phyloP scores from a whole-genome alignment of 2,888 invertebrate species.

The Monoplex corrugatus region DNA sequence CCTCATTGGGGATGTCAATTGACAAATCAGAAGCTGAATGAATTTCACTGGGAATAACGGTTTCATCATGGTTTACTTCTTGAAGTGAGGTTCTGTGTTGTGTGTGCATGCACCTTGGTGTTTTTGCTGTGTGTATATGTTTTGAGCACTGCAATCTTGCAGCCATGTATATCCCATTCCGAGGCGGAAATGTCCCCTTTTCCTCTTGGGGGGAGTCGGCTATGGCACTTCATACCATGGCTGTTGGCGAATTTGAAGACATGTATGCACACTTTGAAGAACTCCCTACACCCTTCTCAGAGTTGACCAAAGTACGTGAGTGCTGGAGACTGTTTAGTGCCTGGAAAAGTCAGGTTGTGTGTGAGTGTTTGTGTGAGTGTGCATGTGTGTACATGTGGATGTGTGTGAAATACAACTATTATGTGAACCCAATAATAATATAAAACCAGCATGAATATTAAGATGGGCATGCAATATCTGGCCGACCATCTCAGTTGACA shows the following conservation, averaged over 20 bases:
- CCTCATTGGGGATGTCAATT: too few relatives aligned
- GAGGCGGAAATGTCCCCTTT: slow-evolving; percentile 78
- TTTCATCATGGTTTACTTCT: too few relatives aligned
- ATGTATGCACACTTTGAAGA: slow-evolving; percentile 94
- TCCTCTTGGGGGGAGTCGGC: slow-evolving; percentile 92
- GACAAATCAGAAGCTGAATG: too few relatives aligned
- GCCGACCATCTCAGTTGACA: too few relatives aligned
- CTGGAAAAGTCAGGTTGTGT: neutral
- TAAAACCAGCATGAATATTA: too few relatives aligned
- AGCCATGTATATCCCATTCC: slow-evolving; percentile 80
- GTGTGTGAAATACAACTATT: too few relatives aligned
- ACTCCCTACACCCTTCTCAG: slow-evolving; percentile 84
- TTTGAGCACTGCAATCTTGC: slow-evolving; percentile 49
- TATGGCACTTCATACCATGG: slow-evolving; percentile 99
- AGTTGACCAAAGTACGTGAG: slow-evolving; percentile 89
- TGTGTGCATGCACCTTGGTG: neutral
- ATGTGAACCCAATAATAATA: too few relatives aligned
- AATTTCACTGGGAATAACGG: too few relatives aligned
- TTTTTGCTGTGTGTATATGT: neutral
- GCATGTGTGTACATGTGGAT: too few relatives aligned
- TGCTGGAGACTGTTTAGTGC: neutral
- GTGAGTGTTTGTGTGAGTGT: neutral
- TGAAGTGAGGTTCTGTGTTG: neutral
- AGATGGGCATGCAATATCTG: too few relatives aligned
- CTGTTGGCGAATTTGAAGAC: slow-evolving; percentile 96